These are phyloP conservation scores for Caenorhabditis afra DNA, from an alignment of 2,888 invertebrate species.

Conservation along the genomic window DNA sequence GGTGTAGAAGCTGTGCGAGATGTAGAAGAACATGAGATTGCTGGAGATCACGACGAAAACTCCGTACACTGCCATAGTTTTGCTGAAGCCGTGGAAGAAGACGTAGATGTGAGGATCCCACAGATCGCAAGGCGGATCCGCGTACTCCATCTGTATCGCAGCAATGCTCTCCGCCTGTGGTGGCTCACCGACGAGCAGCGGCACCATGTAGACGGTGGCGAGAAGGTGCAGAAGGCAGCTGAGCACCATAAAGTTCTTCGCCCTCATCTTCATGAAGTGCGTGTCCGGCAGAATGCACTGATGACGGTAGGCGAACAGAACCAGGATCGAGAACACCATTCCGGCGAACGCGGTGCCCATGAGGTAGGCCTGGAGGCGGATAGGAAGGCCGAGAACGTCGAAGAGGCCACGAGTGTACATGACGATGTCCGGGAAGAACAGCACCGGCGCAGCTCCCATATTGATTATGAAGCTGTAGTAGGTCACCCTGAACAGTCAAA, in stretches of 20 bases:
- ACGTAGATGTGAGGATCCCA: conserved; percentile 28
- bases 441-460: neutral
- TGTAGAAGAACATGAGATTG: conserved; percentile 9
- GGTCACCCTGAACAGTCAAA: conserved; percentile 26
- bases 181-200: conserved; percentile 1
- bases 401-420: conserved; percentile 34
- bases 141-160: neutral
- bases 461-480: conserved; percentile 39
- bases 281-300: conserved; percentile 26
- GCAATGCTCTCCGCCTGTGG: neutral
- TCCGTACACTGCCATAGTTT: neutral
- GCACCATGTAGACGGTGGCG: conserved; percentile 14
- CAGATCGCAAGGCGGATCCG: conserved; percentile 29
- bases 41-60: neutral
- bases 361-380: conserved; percentile 10
- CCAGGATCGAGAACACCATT: conserved; percentile 24
- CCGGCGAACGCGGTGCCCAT: conserved; percentile 20
- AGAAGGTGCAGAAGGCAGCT: neutral
- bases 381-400: conserved; percentile 4
- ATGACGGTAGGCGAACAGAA: conserved; percentile 27
- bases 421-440: conserved; percentile 27
- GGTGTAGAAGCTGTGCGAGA: conserved; percentile 16
- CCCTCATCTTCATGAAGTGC: conserved; percentile 10
- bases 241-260: neutral
- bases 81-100: conserved; percentile 13